Percentiles rank a stretch among this genome's conserved stretches.
Evolutionary conservation across 1,140 invertebrate genomes (phyloP).

Genomic region (Drosophila azteca): DNA sequence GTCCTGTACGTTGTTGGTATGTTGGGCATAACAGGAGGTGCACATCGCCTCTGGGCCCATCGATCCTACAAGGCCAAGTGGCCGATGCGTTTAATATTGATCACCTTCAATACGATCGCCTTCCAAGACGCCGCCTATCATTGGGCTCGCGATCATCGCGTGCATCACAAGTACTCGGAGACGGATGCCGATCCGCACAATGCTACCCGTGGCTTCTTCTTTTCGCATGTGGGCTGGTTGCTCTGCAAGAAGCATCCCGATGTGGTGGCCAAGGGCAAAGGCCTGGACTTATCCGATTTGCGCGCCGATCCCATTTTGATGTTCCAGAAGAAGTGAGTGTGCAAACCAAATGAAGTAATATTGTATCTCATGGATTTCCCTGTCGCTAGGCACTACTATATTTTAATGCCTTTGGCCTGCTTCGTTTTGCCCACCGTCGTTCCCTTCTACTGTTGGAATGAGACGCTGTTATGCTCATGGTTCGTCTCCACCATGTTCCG

Average conservation of each 20-base stretch:
- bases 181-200: slow-evolving; percentile 98
- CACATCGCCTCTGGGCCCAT: slow-evolving; percentile 97
- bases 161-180: slow-evolving; percentile 98
- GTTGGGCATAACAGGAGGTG: slow-evolving; percentile 85
- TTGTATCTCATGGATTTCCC: slow-evolving; percentile 39
- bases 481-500: slow-evolving; percentile 93
- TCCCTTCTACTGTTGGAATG: slow-evolving; percentile 93
- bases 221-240: slow-evolving; percentile 97
- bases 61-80: slow-evolving; percentile 96
- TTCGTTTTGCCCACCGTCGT: slow-evolving; percentile 94
- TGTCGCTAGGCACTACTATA: slow-evolving; percentile 89
- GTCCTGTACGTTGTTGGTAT: slow-evolving; percentile 15
- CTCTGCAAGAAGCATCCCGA: slow-evolving; percentile 95
- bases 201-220: slow-evolving; percentile 97
- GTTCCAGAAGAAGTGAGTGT: slow-evolving; percentile 93
- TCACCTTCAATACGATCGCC: slow-evolving; percentile 92
- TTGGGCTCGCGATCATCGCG: slow-evolving; percentile 97
- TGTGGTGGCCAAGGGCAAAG: slow-evolving; percentile 93
- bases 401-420: slow-evolving; percentile 92
- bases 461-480: slow-evolving; percentile 91
- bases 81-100: slow-evolving; percentile 91
- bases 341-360: background rate
- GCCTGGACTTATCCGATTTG: slow-evolving; percentile 94
- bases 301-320: slow-evolving; percentile 92
- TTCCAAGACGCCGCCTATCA: slow-evolving; percentile 97